Evolutionary conservation across 2,888 invertebrate genomes (phyloP), one percentile per base, ranked within the genome.

Genomic region (Prenolepis imparis): DNA sequence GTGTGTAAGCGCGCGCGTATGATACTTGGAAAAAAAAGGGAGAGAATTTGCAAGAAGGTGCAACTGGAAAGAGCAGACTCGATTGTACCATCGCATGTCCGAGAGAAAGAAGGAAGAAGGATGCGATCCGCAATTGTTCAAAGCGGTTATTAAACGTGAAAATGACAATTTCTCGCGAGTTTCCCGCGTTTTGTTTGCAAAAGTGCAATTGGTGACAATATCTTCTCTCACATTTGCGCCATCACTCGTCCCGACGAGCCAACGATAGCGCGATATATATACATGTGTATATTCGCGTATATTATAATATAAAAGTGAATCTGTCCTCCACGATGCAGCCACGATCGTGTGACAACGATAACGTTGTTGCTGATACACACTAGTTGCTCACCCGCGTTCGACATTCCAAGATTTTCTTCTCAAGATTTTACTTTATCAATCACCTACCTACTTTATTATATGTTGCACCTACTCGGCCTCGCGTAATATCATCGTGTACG

Each of bases 91-190:
- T 21, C 39, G 28, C 55, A 41, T n/a, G n/a, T 11, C 18, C 11
- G n/a, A n/a, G 59, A 72, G 44, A 9, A 41, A 59, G 59, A 72
- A 12, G 72, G 41, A 41, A 11, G 28, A 32, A 57, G 41, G 32
- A 32, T 44, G 73, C 78, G 78, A 80, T 80, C n/a, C 36, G 74
- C 74, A 44, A 72, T 80, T 80, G 78, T 80, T 80, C 36, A 44
- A 2, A 24, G 59, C 24, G 15, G n/a, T 48, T 24, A 28, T n/a
- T 8, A 32, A 55, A 52, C 36, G 18, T n/a, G 2, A 28, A 39
- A 52, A 8, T 8, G 48, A 52, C n/a, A 52, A 52, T n/a, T 52
- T 52, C 21, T 32, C 41, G 41, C 6, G 28, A 1, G 15, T 28
- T 48, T 21, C 11, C 44, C 48, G 32, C 48, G 52, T 52, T 21